Conservation (phyloP, 2,797 vertebrate genomes). For the Vultur gryphus region DNA sequence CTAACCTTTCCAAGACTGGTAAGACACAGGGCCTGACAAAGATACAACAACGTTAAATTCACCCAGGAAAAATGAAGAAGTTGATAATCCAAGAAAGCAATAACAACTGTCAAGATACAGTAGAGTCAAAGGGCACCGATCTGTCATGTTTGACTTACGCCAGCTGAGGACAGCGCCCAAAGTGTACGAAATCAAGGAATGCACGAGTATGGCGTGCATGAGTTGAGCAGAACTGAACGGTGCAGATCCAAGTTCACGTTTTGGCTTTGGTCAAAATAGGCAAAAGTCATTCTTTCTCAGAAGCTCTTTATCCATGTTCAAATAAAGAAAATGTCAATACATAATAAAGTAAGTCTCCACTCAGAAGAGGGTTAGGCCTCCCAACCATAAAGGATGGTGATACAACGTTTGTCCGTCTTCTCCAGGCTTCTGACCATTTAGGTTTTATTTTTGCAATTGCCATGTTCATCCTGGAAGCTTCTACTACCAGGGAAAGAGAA, state of each 20-base stretch:
- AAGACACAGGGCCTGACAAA: neutral
- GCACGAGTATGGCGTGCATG: accelerated
- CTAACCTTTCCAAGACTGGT: neutral
- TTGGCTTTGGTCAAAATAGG: neutral
- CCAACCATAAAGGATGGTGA: neutral
- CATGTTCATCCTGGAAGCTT: neutral
- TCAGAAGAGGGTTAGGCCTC: neutral
- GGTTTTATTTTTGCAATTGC: neutral
- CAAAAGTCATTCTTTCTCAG: neutral
- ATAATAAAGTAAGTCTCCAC: neutral
- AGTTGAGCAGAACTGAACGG: neutral
- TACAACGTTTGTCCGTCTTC: neutral
- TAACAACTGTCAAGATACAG: neutral
- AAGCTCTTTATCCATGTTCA: neutral
- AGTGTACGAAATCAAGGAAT: accelerated
- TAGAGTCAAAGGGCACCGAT: neutral
- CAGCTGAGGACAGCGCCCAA: neutral
- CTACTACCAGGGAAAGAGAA: neutral
- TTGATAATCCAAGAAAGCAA: neutral
- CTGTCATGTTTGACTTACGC: accelerated
- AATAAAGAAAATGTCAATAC: neutral
- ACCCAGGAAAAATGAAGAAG: neutral
- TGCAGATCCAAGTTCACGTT: neutral
- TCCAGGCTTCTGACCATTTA: neutral
- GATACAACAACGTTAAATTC: neutral